A percentile compares a stretch with the other conserved stretches of the same genome.
These are phyloP conservation scores for Spea bombifrons DNA, from an alignment of 2,113 vertebrate genomes.

Conservation along the genomic window DNA sequence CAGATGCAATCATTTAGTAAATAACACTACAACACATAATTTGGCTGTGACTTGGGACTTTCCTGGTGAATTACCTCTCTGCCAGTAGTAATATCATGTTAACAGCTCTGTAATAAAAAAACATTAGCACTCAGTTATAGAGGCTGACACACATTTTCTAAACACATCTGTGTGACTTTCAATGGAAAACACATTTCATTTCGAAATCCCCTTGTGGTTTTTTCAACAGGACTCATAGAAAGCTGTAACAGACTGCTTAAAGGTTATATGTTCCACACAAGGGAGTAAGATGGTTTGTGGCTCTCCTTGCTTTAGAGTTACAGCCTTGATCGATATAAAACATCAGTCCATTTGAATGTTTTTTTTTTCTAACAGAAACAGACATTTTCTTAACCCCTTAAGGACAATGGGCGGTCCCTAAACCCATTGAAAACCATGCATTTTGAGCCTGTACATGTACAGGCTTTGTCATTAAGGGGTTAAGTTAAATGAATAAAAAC, in stretches of 20 bases:
- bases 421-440: too few species aligned
- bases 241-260: constrained; percentile 1
- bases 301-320: constrained; percentile 12
- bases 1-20: neutral
- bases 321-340: constrained; percentile 17
- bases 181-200: constrained; percentile 19
- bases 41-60: constrained; percentile 1
- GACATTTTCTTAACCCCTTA: too few species aligned
- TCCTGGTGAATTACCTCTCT: constrained; percentile 16
- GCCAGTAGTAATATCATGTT: neutral
- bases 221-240: constrained; percentile 27
- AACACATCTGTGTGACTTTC: constrained; percentile 31
- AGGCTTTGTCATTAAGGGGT: too few species aligned
- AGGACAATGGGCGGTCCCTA: too few species aligned
- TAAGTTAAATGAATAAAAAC: too few species aligned
- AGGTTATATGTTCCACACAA: constrained; percentile 24
- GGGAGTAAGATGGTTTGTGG: constrained; percentile 19
- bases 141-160: constrained; percentile 17
- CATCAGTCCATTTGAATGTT: constrained; percentile 19
- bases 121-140: constrained; percentile 6
- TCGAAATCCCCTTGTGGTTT: constrained; percentile 26
- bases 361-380: constrained; percentile 20
- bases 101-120: neutral
- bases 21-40: constrained; percentile 21
- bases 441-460: too few species aligned